Conservation (phyloP, 2,113 vertebrate genomes). For the Hemichromis elongatus region DNA sequence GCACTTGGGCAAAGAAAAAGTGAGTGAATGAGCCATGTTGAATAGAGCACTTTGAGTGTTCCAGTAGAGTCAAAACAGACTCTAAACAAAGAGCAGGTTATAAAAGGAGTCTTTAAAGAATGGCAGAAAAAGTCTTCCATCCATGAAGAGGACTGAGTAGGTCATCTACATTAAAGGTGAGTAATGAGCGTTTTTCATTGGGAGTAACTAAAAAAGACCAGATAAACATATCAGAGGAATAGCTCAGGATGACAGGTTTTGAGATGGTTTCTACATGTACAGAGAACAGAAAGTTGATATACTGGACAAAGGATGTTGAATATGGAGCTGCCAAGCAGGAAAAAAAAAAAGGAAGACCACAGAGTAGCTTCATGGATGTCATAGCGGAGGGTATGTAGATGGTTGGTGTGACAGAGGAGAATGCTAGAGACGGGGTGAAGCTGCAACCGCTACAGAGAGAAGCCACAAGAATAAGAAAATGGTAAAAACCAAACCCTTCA, state of each 20-base stretch:
- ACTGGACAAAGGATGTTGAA: background rate
- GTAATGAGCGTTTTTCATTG: background rate
- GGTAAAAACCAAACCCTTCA: accelerated
- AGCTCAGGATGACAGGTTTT: accelerated
- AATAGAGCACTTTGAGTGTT: no score
- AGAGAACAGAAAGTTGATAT: background rate
- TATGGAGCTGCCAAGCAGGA: background rate
- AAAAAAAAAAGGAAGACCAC: background rate
- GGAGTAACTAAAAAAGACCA: background rate
- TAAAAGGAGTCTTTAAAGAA: no score
- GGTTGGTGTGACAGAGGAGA: background rate
- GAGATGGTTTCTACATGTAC: background rate
- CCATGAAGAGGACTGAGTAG: no score
- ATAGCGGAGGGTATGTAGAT: background rate
- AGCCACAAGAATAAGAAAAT: background rate
- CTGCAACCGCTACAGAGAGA: no score
- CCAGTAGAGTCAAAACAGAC: no score
- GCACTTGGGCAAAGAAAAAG: no score
- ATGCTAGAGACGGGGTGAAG: background rate
- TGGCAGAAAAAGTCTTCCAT: no score
- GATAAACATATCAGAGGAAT: background rate
- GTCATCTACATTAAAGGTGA: background rate
- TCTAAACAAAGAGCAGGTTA: no score
- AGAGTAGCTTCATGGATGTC: background rate
- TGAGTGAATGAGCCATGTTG: no score